phyloP scores from a whole-genome alignment of 2,797 vertebrate genomes.

The Lepus oiostolus region DNA sequence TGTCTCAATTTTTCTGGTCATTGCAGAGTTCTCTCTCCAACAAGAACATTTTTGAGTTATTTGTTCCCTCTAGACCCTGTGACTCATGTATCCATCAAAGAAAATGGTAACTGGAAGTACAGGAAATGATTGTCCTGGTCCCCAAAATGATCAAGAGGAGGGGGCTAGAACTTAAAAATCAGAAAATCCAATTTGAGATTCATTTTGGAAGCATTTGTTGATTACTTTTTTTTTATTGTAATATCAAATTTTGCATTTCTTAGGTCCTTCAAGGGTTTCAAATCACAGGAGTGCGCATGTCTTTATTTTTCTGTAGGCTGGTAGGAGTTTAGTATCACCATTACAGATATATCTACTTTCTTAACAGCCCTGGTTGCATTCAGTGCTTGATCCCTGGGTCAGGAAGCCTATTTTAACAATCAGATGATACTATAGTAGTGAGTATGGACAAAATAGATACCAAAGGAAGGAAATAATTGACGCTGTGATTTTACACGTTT shows the following conservation, averaged over 20 bases:
- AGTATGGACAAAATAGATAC: neutral
- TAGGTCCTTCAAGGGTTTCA: neutral
- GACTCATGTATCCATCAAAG: neutral
- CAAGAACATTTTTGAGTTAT: neutral
- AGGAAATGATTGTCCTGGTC: neutral
- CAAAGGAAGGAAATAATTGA: neutral
- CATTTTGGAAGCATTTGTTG: neutral
- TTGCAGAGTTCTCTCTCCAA: neutral
- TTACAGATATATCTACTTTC: neutral
- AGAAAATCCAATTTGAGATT: neutral
- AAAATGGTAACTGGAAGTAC: neutral
- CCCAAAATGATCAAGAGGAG: neutral
- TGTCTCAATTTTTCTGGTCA: neutral
- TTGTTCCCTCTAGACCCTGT: neutral
- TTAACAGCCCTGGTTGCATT: neutral
- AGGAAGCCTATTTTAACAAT: neutral
- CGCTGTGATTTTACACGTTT: neutral
- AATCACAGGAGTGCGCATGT: neutral
- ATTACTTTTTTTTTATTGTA: neutral
- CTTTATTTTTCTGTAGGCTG: neutral
- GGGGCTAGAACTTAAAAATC: neutral
- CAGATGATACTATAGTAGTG: neutral
- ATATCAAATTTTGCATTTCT: neutral
- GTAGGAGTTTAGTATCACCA: neutral
- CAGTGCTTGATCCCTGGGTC: neutral